Conservation (phyloP, 2,113 vertebrate species). For the Formicarius rufipectus region DNA sequence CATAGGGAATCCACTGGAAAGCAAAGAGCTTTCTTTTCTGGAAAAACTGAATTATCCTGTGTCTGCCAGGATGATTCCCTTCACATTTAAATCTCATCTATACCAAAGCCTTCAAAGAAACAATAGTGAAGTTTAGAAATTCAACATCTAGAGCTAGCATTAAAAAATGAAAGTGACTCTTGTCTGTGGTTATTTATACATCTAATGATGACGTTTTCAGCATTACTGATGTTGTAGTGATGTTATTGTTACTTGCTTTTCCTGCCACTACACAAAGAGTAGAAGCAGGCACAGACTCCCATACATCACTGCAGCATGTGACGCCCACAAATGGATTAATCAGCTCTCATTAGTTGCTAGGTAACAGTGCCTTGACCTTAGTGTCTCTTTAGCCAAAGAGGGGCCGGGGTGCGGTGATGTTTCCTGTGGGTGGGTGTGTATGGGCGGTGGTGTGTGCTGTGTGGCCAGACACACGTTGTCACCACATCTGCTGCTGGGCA, state of each 20-base stretch:
- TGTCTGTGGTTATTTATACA: conserved; percentile 6
- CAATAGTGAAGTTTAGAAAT: not conserved
- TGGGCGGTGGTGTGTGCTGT: not conserved
- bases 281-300: not conserved
- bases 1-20: not conserved
- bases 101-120: not conserved
- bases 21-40: not conserved
- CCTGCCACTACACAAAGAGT: not conserved
- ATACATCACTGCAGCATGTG: conserved; percentile 21
- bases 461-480: not conserved
- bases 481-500: not conserved
- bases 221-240: not conserved
- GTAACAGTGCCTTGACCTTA: conserved; percentile 58
- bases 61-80: not conserved
- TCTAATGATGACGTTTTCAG: not conserved
- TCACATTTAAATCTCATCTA: not conserved
- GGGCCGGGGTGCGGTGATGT: not conserved
- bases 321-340: conserved; percentile 60
- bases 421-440: not conserved
- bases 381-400: conserved; percentile 17
- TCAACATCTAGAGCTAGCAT: not conserved
- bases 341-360: conserved; percentile 68
- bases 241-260: conserved; percentile 42
- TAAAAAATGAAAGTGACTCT: not conserved
- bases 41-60: not conserved